Evolutionary conservation across 2,797 vertebrate genomes (phyloP), one percentile per base, ranked within the genome.

Genomic region (Spheniscus humboldti): DNA sequence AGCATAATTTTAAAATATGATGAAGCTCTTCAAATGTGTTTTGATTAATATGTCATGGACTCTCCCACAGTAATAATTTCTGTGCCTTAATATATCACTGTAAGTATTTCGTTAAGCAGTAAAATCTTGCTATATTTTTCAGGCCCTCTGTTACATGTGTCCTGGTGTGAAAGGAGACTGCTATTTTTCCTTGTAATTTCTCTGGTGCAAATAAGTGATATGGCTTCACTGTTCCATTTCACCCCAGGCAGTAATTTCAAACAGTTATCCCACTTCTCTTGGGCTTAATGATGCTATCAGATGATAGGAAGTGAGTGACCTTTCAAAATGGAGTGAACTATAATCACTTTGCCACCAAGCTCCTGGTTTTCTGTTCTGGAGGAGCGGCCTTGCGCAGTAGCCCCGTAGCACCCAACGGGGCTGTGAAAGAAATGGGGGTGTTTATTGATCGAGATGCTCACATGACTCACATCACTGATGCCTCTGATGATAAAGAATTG

Each of bases 151-250:
- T 81, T 92, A 2, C n/a, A 41, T 18, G 4, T 66, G 39, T 85
- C 37, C 30, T 55, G 14, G 33, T 88, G 33, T 79, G n/a, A 92
- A 95, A 80, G n/a, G 86, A 85, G 28, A 62, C 30, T 13, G 47
- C 23, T 84, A 10, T 94, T 90, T 94, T 95, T 91, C 31, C 74
- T 85, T 86, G 88, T 88, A 75, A 68, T 95, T 97, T 95, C 37
- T 69, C 53, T 43, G 33, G 66, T 92, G 48, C 52, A 95, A 96
- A 59, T 86, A 92, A 92, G 56, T 78, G 68, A 63, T 53, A 53
- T 1, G 5, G 37, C 66, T 95, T 90, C 85, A 86, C 45, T 60
- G 12, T 94, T 97, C 86, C 67, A 66, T 96, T 95, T 94, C 67
- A 78, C 39, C 59, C 73, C 81, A 82, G 87, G 69, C 73, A 96